Percentiles rank a stretch among this genome's conserved stretches.
phyloP scores from a whole-genome alignment of 2,113 vertebrate genomes.

The Hassar affinis region DNA sequence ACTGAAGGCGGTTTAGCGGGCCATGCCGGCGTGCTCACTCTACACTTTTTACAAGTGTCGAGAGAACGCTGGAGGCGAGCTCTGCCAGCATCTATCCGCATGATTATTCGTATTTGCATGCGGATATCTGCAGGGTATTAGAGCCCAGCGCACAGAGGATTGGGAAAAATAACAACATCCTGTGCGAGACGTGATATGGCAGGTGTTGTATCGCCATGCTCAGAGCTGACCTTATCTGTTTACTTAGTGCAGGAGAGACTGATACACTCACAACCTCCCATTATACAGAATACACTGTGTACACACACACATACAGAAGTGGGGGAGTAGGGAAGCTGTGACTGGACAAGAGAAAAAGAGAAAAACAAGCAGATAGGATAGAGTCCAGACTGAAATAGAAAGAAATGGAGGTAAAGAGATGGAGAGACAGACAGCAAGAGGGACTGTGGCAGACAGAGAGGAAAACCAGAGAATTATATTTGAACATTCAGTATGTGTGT shows the following conservation, averaged over 20 bases:
- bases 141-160: constrained; percentile 9
- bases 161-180: not conserved
- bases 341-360: not conserved
- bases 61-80: constrained; percentile 26
- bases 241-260: constrained; percentile 12
- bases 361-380: not conserved
- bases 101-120: constrained; percentile 23
- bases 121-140: constrained; percentile 23
- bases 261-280: not conserved
- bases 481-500: not conserved
- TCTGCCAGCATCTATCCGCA: constrained; percentile 8
- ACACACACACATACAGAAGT: not conserved
- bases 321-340: not conserved
- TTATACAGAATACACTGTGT: constrained; percentile 16
- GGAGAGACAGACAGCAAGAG: not conserved
- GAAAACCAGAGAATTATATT: not conserved
- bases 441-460: not conserved
- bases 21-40: not conserved
- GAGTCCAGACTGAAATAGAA: constrained; percentile 6
- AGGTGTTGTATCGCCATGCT: constrained; percentile 4
- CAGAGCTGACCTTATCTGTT: constrained; percentile 23
- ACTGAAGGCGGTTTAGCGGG: constrained; percentile 19
- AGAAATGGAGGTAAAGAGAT: not conserved
- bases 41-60: constrained; percentile 39
- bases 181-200: constrained; percentile 18